Conservation (phyloP, 1,140 invertebrate genomes). For the Drosophila ambigua region DNA sequence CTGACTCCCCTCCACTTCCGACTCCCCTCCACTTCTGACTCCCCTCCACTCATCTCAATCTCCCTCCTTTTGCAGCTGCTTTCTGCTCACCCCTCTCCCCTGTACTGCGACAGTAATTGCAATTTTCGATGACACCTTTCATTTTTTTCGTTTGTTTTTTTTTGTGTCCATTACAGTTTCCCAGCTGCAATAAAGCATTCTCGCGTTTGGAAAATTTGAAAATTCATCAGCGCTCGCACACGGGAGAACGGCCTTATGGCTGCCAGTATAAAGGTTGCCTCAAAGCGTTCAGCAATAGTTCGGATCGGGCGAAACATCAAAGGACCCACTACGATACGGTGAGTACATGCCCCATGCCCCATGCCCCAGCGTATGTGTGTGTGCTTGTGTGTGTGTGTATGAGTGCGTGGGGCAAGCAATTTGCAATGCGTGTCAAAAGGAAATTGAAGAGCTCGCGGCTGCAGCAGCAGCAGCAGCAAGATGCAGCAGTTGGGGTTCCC, state of each 20-base stretch:
- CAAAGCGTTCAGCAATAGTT: slow-evolving; percentile 98
- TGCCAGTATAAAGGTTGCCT: slow-evolving; percentile 93
- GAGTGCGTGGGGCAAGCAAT: slow-evolving; percentile 49
- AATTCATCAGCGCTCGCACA: slow-evolving; percentile 97
- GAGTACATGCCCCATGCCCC: slow-evolving; percentile 83
- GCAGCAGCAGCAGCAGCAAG: slow-evolving; percentile 12
- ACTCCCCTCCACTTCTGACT: too few relatives aligned
- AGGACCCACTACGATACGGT: slow-evolving; percentile 98
- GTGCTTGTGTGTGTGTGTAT: slow-evolving; percentile 9
- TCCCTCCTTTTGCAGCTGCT: background rate
- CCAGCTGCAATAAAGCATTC: slow-evolving; percentile 96
- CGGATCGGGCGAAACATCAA: slow-evolving; percentile 98
- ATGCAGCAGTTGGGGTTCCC: slow-evolving; percentile 19
- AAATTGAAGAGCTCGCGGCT: slow-evolving; percentile 67
- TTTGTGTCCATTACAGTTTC: slow-evolving; percentile 88
- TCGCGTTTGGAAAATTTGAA: slow-evolving; percentile 97
- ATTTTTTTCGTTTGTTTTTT: slow-evolving; percentile 22
- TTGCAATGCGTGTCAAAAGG: slow-evolving; percentile 72
- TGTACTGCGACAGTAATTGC: slow-evolving; percentile 37
- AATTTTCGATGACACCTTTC: slow-evolving; percentile 54
- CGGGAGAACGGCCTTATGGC: slow-evolving; percentile 93
- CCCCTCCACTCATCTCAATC: background rate
- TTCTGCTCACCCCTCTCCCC: background rate
- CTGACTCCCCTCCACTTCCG: too few relatives aligned
- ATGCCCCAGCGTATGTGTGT: slow-evolving; percentile 3